These are phyloP conservation scores for Drosophila repletoides DNA, from an alignment of 1,140 invertebrate genomes.

Conservation along the genomic window DNA sequence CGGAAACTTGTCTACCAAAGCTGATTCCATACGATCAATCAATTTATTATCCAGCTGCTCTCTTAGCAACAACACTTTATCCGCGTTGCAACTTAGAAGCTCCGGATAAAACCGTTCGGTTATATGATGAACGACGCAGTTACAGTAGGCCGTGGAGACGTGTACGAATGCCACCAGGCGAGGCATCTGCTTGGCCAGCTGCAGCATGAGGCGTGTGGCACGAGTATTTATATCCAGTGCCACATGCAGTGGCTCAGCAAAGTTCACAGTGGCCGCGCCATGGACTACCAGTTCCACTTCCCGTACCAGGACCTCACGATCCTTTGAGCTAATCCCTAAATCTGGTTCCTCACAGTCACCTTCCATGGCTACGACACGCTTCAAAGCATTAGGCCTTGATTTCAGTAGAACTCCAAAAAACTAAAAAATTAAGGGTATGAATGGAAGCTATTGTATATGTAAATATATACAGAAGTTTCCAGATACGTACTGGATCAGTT, in stretches of 20 bases:
- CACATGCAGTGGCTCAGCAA: slow-evolving; percentile 89
- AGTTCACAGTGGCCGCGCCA: slow-evolving; percentile 91
- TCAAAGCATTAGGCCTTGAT: slow-evolving; percentile 20
- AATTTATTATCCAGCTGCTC: slow-evolving; percentile 83
- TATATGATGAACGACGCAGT: slow-evolving; percentile 85
- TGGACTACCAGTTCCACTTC: slow-evolving; percentile 90
- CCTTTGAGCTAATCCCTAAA: slow-evolving; percentile 86
- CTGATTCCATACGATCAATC: slow-evolving; percentile 86
- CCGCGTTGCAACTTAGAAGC: slow-evolving; percentile 84
- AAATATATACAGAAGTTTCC: neutral
- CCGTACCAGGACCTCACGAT: slow-evolving; percentile 71
- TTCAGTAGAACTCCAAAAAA: slow-evolving; percentile 33
- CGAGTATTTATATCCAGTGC: slow-evolving; percentile 85
- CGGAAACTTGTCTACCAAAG: slow-evolving; percentile 87
- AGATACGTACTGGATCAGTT: slow-evolving; percentile 72
- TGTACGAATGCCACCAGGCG: slow-evolving; percentile 87
- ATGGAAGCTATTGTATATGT: too few species aligned
- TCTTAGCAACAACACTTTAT: slow-evolving; percentile 85
- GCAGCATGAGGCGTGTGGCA: slow-evolving; percentile 84
- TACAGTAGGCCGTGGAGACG: slow-evolving; percentile 89
- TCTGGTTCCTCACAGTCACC: slow-evolving; percentile 85
- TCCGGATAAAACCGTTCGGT: slow-evolving; percentile 89
- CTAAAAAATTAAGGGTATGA: neutral
- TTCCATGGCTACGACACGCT: slow-evolving; percentile 79
- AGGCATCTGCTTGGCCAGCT: slow-evolving; percentile 86